Percentiles rank a stretch among this genome's conserved stretches.
Evolutionary conservation across 2,888 invertebrate genomes (phyloP).

Genomic region (Sericinus montela): DNA sequence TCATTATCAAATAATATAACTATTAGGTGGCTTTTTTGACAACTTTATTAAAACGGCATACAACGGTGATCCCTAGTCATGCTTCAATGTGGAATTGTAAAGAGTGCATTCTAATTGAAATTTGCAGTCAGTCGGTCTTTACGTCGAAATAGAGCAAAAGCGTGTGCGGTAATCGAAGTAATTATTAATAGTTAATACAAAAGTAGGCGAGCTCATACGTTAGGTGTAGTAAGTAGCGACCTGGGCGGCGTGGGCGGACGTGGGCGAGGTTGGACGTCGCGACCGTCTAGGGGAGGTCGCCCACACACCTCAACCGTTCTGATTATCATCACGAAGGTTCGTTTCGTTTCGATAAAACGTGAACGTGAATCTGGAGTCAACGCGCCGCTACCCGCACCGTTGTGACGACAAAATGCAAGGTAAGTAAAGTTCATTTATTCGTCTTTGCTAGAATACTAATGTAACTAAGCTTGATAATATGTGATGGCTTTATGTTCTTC

Average conservation of each 20-base stretch:
- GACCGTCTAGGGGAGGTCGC: constrained; percentile 66
- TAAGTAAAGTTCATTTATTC: no score
- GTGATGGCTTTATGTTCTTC: no score
- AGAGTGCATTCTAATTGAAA: constrained; percentile 17
- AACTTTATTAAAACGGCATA: no score
- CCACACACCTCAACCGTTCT: constrained; percentile 45
- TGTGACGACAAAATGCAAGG: background rate
- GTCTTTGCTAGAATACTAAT: no score
- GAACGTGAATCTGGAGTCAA: constrained; percentile 27
- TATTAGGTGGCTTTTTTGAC: no score
- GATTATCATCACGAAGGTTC: constrained; percentile 50
- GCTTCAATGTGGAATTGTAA: background rate
- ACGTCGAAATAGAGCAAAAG: constrained; percentile 37
- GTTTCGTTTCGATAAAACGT: constrained; percentile 35
- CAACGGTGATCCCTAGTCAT: constrained; percentile 3
- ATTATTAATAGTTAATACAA: constrained; percentile 36
- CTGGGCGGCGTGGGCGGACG: constrained; percentile 38
- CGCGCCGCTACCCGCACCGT: constrained; percentile 1
- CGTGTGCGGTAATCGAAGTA: constrained; percentile 45
- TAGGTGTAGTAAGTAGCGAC: constrained; percentile 32
- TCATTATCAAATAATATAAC: no score
- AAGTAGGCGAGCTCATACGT: constrained; percentile 19
- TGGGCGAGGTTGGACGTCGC: constrained; percentile 46
- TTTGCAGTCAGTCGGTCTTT: constrained; percentile 18
- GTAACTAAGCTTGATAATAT: no score